phyloP scores from a whole-genome alignment of 1,140 invertebrate genomes.

The Sinella curviseta region DNA sequence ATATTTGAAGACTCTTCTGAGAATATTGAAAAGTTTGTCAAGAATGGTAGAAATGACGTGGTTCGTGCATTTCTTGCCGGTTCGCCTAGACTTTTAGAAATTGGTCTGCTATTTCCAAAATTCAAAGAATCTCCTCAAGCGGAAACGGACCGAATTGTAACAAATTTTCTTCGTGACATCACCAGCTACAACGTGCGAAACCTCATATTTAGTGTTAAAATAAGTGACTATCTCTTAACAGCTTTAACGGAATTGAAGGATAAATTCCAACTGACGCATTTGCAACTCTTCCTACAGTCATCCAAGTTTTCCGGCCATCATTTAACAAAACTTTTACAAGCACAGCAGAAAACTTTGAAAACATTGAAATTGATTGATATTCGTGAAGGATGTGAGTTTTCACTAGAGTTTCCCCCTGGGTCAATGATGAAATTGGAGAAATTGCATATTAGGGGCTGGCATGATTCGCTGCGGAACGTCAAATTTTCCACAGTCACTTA shows the following conservation, averaged over 20 bases:
- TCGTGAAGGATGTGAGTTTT: conserved; percentile 13
- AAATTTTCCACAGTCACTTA: neutral
- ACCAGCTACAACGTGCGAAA: neutral
- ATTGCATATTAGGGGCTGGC: conserved; percentile 3
- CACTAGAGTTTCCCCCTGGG: neutral
- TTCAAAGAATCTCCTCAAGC: conserved; percentile 20
- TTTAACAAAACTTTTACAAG: conserved; percentile 10
- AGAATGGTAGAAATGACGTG: conserved; percentile 10
- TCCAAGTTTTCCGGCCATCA: conserved; percentile 12
- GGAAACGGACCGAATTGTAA: neutral
- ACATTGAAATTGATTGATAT: conserved; percentile 13
- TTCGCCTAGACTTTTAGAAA: neutral
- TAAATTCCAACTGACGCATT: conserved; percentile 7
- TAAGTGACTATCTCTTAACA: neutral
- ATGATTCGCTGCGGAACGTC: conserved; percentile 6
- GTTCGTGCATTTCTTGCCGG: conserved; percentile 1
- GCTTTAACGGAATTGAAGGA: neutral
- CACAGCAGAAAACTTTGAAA: conserved; percentile 10
- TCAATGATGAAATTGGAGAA: conserved; percentile 3
- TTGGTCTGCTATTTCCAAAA: conserved; percentile 5
- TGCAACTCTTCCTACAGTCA: conserved; percentile 9
- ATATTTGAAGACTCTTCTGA: conserved; percentile 10
- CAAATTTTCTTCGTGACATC: neutral
- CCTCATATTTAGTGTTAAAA: conserved; percentile 14
- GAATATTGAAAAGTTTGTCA: conserved; percentile 10